These are phyloP conservation scores for Psettodes erumei DNA, from an alignment of 2,113 vertebrate genomes.

Conservation along the genomic window DNA sequence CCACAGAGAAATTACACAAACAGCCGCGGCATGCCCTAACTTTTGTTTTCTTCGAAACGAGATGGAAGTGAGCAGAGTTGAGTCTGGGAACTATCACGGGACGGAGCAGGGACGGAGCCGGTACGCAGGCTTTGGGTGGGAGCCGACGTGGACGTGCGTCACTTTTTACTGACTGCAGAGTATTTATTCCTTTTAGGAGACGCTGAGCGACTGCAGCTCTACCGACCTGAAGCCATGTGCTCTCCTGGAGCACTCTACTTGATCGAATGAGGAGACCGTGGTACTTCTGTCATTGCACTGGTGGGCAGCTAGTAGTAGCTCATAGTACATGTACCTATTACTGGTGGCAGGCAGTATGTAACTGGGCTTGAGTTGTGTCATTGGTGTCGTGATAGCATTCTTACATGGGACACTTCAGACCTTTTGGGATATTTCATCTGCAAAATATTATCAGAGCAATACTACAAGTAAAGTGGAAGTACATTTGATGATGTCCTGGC, in stretches of 20 bases:
- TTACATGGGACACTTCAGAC: background rate
- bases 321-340: conserved; percentile 2
- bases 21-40: background rate
- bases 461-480: conserved; percentile 20
- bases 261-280: conserved; percentile 24
- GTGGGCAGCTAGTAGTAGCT: conserved; percentile 24
- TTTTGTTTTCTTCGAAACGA: background rate
- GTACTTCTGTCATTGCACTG: conserved; percentile 48
- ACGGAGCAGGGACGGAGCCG: background rate
- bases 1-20: background rate
- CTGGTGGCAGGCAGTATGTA: conserved; percentile 17
- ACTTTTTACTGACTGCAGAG: background rate
- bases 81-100: background rate
- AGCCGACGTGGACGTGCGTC: background rate
- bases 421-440: conserved; percentile 10
- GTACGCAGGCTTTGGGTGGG: background rate
- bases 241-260: conserved; percentile 15
- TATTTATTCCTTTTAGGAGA: conserved; percentile 3
- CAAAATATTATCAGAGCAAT: conserved; percentile 16
- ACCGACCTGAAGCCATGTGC: conserved; percentile 26
- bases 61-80: background rate
- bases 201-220: background rate
- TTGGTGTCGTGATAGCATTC: background rate
- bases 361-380: background rate
- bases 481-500: background rate